phyloP scores from a whole-genome alignment of 2,888 invertebrate genomes.

The Catocala sponsa region DNA sequence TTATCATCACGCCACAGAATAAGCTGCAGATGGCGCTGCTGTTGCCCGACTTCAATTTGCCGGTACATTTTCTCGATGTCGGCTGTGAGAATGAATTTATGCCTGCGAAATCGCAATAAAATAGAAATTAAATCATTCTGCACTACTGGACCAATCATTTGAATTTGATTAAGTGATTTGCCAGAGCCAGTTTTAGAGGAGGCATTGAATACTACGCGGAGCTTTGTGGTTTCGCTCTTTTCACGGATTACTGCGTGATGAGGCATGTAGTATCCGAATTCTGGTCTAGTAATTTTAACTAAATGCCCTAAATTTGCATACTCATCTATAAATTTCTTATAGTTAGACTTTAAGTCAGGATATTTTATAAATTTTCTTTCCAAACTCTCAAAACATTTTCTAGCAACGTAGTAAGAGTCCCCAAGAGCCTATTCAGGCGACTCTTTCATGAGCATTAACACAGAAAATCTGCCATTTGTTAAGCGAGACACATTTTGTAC shows the following conservation, averaged over 20 bases:
- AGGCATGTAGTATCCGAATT: conserved; percentile 15
- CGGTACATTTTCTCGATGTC: conserved; percentile 10
- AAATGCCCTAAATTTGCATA: not conserved
- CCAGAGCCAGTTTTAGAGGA: conserved; percentile 19
- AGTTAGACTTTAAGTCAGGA: not conserved
- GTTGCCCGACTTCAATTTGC: not conserved
- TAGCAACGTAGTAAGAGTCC: not conserved
- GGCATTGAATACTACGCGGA: conserved; percentile 21
- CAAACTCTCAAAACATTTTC: not conserved
- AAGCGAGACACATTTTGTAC: conserved; percentile 30
- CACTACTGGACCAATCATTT: conserved; percentile 1
- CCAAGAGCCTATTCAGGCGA: not conserved
- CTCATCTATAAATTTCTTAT: not conserved
- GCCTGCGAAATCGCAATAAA: not conserved
- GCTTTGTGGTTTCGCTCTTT: conserved; percentile 23
- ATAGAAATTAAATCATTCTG: conserved; percentile 1
- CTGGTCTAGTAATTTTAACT: conserved; percentile 3
- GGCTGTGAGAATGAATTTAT: not conserved
- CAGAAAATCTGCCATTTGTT: not conserved
- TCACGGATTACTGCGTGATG: conserved; percentile 21
- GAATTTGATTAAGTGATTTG: conserved; percentile 12
- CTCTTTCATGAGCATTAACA: not conserved
- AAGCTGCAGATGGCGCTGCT: conserved; percentile 6
- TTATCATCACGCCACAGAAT: conserved; percentile 13
- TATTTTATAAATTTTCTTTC: not conserved